Evolutionary conservation across 2,888 invertebrate genomes (phyloP).

Genomic region (Apoda limacodes): DNA sequence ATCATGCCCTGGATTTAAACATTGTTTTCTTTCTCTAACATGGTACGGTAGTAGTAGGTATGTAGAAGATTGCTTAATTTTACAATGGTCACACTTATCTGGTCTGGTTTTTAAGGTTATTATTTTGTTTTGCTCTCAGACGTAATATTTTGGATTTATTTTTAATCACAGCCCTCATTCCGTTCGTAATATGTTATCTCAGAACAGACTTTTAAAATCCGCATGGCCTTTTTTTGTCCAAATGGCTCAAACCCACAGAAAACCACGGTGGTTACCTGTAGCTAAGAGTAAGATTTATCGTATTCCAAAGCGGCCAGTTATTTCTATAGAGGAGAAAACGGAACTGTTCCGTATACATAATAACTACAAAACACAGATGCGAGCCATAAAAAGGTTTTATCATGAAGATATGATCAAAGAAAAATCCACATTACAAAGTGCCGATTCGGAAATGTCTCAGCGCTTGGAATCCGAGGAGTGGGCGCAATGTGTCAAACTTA

Average conservation of each 20-base stretch:
- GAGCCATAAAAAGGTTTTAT: slow-evolving; percentile 65
- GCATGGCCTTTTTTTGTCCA: no score
- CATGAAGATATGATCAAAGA: slow-evolving; percentile 64
- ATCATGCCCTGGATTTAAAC: no score
- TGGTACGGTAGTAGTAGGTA: no score
- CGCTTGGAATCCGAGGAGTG: slow-evolving; percentile 74
- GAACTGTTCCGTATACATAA: slow-evolving; percentile 78
- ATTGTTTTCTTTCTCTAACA: no score
- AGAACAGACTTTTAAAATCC: no score
- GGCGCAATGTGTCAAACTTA: slow-evolving; percentile 67
- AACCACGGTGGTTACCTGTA: slow-evolving; percentile 83
- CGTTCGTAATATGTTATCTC: no score
- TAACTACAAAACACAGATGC: slow-evolving; percentile 75
- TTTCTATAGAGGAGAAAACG: slow-evolving; percentile 72
- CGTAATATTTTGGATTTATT: no score
- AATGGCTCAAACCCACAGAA: slow-evolving; percentile 63
- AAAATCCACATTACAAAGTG: slow-evolving; percentile 58
- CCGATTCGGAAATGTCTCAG: slow-evolving; percentile 65
- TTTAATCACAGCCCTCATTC: no score
- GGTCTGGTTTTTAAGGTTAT: no score
- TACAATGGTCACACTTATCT: no score
- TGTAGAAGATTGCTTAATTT: no score
- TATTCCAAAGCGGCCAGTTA: slow-evolving; percentile 70
- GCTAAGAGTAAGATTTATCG: slow-evolving; percentile 84
- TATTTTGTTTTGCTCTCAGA: no score